Evolutionary conservation across 2,113 vertebrate genomes (phyloP).

Genomic region (Chaenogobius annularis): DNA sequence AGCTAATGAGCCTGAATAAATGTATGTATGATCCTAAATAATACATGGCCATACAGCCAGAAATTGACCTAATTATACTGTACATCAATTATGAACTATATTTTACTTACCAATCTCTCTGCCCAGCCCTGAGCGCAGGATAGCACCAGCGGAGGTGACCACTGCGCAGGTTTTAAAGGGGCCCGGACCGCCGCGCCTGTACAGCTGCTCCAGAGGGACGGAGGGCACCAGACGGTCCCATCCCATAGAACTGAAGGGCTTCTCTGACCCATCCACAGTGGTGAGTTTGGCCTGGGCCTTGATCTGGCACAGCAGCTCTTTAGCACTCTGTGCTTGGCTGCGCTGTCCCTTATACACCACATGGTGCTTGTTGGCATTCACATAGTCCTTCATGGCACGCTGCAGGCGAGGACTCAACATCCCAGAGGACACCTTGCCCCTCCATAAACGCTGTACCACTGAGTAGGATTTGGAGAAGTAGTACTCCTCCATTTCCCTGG

Average conservation of each 20-base stretch:
- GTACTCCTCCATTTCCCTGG: conserved; percentile 79
- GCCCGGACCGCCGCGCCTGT: conserved; percentile 52
- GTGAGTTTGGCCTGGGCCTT: conserved; percentile 79
- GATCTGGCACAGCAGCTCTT: conserved; percentile 87
- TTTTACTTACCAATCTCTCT: conserved; percentile 87
- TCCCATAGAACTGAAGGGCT: conserved; percentile 87
- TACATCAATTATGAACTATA: not conserved
- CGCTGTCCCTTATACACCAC: conserved; percentile 84
- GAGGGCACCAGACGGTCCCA: conserved; percentile 87
- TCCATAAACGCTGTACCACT: conserved; percentile 87
- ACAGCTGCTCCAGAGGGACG: conserved; percentile 77
- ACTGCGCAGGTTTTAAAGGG: conserved; percentile 87
- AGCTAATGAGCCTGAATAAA: not conserved
- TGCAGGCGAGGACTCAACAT: conserved; percentile 92
- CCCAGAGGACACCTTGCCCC: conserved; percentile 82
- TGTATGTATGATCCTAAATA: not conserved
- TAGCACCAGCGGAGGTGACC: conserved; percentile 94
- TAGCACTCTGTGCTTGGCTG: conserved; percentile 56
- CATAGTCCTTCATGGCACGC: conserved; percentile 89
- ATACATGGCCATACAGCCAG: not conserved
- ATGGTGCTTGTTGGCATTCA: conserved; percentile 89
- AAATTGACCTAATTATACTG: not conserved
- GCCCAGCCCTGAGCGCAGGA: conserved; percentile 91
- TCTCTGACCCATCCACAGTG: conserved; percentile 89
- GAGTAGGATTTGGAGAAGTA: conserved; percentile 85